phyloP scores from a whole-genome alignment of 2,113 vertebrate species.

The Pygoscelis antarcticus region DNA sequence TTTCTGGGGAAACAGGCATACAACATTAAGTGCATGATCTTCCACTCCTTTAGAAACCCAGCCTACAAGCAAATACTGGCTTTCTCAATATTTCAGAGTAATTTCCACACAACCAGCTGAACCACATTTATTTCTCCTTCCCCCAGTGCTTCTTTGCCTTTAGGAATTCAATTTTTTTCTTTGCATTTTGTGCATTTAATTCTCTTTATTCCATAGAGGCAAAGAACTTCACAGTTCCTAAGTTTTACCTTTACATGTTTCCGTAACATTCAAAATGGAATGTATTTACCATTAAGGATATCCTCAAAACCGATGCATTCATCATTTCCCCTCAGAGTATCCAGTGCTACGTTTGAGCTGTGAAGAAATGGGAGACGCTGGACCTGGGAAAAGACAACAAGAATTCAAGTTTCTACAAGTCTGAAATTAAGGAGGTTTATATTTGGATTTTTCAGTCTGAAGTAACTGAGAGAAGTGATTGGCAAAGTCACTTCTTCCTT shows the following conservation, averaged over 20 bases:
- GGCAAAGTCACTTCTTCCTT: neutral
- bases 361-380: constrained; percentile 93
- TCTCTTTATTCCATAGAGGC: neutral
- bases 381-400: constrained; percentile 73
- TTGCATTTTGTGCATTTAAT: neutral
- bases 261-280: neutral
- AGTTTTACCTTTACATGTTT: neutral
- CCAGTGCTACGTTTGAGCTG: constrained; percentile 91
- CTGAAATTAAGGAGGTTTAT: neutral
- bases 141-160: neutral
- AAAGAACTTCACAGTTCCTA: neutral
- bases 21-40: neutral
- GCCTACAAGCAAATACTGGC: neutral
- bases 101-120: neutral
- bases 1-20: neutral
- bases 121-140: neutral
- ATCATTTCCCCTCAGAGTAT: constrained; percentile 88
- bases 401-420: neutral
- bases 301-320: constrained; percentile 92
- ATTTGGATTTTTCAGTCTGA: neutral
- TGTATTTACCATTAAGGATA: constrained; percentile 87
- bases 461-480: neutral
- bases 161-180: neutral
- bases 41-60: neutral
- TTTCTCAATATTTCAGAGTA: neutral